Percentiles rank a stretch among this genome's conserved stretches.
Conservation (phyloP, 2,797 vertebrate species). For the Mormyrus hasselquistii region DNA sequence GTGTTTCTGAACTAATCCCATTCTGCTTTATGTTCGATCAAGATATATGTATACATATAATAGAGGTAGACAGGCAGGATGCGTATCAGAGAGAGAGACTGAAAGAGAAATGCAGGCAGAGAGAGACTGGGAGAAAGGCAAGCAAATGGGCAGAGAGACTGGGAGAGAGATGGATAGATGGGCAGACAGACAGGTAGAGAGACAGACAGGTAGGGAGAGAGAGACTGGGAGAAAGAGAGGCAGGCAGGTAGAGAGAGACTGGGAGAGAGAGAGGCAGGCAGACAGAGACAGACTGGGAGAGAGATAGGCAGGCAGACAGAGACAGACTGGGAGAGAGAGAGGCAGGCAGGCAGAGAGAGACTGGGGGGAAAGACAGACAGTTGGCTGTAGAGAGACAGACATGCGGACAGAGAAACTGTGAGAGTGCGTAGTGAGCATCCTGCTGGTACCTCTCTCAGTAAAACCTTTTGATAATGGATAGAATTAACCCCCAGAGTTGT, state of each 20-base stretch:
- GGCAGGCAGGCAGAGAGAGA: neutral
- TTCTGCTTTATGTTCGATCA: neutral
- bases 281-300: neutral
- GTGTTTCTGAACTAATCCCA: neutral
- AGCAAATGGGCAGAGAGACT: neutral
- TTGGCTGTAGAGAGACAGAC: neutral
- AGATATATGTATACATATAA: neutral
- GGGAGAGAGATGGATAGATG: neutral
- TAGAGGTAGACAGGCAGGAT: neutral
- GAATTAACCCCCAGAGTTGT: constrained; percentile 13
- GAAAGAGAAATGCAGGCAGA: neutral
- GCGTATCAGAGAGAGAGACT: neutral
- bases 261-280: neutral
- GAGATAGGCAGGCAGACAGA: neutral
- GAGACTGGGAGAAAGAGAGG: neutral
- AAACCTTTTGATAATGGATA: constrained; percentile 13
- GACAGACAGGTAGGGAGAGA: neutral
- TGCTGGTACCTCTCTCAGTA: neutral
- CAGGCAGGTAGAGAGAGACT: neutral
- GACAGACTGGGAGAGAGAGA: neutral
- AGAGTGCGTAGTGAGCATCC: neutral
- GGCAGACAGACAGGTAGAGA: neutral
- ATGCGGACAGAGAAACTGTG: neutral
- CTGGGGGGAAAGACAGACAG: neutral
- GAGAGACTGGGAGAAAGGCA: neutral